A percentile compares a stretch with the other conserved stretches of the same genome.
These are phyloP conservation scores for Sparidentex hasta DNA, from an alignment of 2,797 vertebrate species.

Conservation along the genomic window DNA sequence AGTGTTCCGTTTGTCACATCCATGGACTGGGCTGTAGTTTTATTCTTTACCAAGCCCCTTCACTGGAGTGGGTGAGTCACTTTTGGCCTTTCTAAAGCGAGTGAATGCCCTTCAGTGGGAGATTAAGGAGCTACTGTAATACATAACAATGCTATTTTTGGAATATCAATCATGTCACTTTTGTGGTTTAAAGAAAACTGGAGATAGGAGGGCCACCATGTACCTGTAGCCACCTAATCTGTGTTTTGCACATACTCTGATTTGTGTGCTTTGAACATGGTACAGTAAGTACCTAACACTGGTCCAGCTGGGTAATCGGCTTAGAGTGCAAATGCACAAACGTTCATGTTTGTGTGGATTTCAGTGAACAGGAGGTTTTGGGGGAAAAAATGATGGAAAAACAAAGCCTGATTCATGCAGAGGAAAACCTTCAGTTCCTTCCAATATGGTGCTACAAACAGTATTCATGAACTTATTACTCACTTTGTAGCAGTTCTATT, in stretches of 20 bases:
- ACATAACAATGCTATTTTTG: conserved; percentile 27
- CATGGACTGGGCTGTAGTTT: background rate
- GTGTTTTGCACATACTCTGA: conserved; percentile 5
- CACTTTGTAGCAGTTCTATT: background rate
- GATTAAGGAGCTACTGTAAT: conserved; percentile 29
- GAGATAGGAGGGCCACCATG: background rate
- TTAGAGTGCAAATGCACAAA: background rate
- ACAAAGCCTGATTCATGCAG: background rate
- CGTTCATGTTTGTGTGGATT: background rate
- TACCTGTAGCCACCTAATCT: background rate
- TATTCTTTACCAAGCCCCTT: conserved; percentile 10
- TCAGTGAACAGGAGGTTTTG: background rate
- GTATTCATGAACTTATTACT: background rate
- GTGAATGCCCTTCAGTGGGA: conserved; percentile 26
- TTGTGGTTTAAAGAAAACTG: background rate
- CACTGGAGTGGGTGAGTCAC: conserved; percentile 35
- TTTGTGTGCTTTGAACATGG: background rate
- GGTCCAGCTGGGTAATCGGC: background rate
- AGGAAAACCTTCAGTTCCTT: background rate
- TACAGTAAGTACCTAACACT: background rate
- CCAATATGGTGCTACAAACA: background rate
- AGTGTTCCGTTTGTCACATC: conserved; percentile 14
- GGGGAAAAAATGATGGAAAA: background rate
- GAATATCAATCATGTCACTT: conserved; percentile 8
- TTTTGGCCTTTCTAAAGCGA: conserved; percentile 38